phyloP scores from a whole-genome alignment of 1,140 invertebrate genomes.

The Rhopalosiphum padi region DNA sequence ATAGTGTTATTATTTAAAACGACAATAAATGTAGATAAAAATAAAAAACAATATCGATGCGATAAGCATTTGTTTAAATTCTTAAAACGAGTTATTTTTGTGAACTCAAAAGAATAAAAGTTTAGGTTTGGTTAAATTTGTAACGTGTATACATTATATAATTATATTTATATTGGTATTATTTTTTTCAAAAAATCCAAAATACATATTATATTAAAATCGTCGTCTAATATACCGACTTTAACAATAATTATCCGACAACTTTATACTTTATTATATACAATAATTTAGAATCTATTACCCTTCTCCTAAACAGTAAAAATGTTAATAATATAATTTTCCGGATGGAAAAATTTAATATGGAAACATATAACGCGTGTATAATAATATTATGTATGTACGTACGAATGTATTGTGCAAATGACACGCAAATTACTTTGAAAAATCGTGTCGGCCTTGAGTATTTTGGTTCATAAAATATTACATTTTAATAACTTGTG shows the following conservation, averaged over 20 bases:
- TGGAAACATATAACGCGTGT: not conserved
- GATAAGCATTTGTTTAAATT: not conserved
- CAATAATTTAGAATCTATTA: not conserved
- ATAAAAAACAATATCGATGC: not conserved
- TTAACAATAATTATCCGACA: not conserved
- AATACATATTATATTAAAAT: not conserved
- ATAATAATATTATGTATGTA: not conserved
- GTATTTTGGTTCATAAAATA: not conserved
- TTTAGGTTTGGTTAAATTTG: not conserved
- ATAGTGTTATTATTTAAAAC: not conserved
- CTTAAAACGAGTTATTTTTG: not conserved
- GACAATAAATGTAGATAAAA: not conserved
- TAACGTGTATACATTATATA: not conserved
- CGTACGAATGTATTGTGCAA: not conserved
- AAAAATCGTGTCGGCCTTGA: not conserved
- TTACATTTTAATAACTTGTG: slow-evolving; percentile 19
- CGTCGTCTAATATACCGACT: not conserved
- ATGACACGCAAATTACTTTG: not conserved
- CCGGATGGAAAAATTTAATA: not conserved
- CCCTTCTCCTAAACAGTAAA: not conserved
- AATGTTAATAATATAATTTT: not conserved
- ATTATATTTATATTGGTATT: not conserved
- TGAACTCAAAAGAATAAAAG: not conserved
- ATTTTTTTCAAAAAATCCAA: not conserved
- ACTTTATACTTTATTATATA: not conserved